Evolutionary conservation across 2,113 vertebrate species (phyloP).

Genomic region (Nibea albiflora): DNA sequence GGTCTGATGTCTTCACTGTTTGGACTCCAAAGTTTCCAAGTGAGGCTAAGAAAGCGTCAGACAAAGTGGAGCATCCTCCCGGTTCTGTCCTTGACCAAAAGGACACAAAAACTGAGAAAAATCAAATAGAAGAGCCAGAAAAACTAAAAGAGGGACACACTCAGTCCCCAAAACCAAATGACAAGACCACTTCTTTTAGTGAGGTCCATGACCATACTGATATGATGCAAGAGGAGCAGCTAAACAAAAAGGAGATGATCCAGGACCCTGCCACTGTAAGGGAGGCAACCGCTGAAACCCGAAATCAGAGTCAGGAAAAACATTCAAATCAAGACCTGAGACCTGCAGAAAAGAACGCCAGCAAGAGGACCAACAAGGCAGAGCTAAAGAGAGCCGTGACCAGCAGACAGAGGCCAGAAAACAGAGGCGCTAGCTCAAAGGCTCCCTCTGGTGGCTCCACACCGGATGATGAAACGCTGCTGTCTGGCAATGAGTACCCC

Average conservation of each 20-base stretch:
- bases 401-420: not conserved
- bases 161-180: slow-evolving; percentile 7
- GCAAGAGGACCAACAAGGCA: not conserved
- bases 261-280: not conserved
- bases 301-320: not conserved
- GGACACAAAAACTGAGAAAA: not conserved
- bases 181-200: not conserved
- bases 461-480: slow-evolving; percentile 70
- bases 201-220: not conserved
- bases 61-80: not conserved
- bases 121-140: not conserved
- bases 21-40: slow-evolving; percentile 3
- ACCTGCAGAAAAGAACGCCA: not conserved
- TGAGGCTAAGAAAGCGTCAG: not conserved
- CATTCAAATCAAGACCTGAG: not conserved
- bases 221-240: not conserved
- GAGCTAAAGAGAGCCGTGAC: not conserved
- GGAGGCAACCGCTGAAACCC: not conserved
- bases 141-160: not conserved
- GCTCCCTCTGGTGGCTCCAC: slow-evolving; percentile 62
- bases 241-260: not conserved
- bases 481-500: slow-evolving; percentile 71
- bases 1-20: not conserved
- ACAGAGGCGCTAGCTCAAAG: slow-evolving; percentile 15
- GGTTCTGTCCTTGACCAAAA: too few relatives aligned